A percentile compares a stretch with the other conserved stretches of the same genome.
Conservation (phyloP, 2,888 invertebrate genomes). For the Phengaris alcon region DNA sequence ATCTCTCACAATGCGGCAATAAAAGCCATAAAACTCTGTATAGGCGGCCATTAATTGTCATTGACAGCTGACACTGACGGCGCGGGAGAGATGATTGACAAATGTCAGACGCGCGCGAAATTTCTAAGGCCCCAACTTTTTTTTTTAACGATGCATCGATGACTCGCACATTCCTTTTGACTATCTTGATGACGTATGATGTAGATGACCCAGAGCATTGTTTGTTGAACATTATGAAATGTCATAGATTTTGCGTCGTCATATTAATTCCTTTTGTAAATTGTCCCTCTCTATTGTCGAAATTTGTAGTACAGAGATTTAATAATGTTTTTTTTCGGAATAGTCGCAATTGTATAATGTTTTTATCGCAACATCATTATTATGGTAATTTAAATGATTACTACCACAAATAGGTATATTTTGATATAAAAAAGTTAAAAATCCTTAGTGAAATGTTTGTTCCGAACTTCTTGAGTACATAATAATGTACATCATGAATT, state of each 20-base stretch:
- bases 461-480: too few species aligned
- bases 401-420: not conserved
- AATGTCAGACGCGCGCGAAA: conserved; percentile 65
- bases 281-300: conserved; percentile 13
- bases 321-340: not conserved
- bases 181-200: conserved; percentile 32
- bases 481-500: too few species aligned
- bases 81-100: conserved; percentile 72
- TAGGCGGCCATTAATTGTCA: conserved; percentile 76
- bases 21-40: conserved; percentile 76
- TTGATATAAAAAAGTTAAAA: too few species aligned
- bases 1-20: conserved; percentile 67
- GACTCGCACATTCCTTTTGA: conserved; percentile 48
- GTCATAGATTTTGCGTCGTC: conserved; percentile 29
- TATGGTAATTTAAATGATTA: not conserved
- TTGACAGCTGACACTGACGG: conserved; percentile 68
- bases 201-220: conserved; percentile 29
- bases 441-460: too few species aligned
- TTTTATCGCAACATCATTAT: not conserved
- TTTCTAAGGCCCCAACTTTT: conserved; percentile 50
- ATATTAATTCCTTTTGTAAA: conserved; percentile 26
- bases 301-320: conserved; percentile 8
- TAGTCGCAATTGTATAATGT: too few species aligned
- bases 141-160: conserved; percentile 49
- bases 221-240: conserved; percentile 27